Percentiles rank a stretch among this genome's conserved stretches.
These are phyloP conservation scores for Ophraella communa DNA, from an alignment of 2,888 invertebrate genomes.

Conservation along the genomic window DNA sequence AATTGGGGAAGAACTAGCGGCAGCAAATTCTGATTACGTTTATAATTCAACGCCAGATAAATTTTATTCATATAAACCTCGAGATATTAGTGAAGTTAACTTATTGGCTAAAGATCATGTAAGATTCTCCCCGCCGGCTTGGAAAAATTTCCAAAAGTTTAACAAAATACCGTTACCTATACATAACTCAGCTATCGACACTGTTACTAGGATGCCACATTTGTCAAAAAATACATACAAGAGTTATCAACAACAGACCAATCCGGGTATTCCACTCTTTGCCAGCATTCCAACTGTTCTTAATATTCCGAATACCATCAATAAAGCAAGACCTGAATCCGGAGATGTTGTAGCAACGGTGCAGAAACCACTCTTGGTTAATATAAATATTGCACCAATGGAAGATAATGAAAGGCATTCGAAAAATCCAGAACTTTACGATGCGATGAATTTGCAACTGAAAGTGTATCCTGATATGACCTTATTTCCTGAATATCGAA, in stretches of 20 bases:
- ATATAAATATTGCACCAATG: slow-evolving; percentile 46
- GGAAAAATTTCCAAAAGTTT: slow-evolving; percentile 41
- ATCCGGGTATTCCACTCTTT: not conserved
- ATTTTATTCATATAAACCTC: slow-evolving; percentile 73
- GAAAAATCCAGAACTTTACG: not conserved
- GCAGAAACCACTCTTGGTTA: slow-evolving; percentile 40
- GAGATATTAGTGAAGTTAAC: slow-evolving; percentile 77
- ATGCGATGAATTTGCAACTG: slow-evolving; percentile 15
- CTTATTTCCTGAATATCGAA: not conserved
- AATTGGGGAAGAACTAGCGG: not conserved
- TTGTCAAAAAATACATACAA: not conserved
- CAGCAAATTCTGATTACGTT: not conserved
- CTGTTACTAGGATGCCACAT: not conserved
- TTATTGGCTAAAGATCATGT: slow-evolving; percentile 68
- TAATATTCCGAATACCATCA: not conserved
- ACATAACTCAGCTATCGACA: not conserved
- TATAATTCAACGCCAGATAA: slow-evolving; percentile 61
- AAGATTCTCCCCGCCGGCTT: slow-evolving; percentile 57
- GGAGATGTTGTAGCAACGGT: slow-evolving; percentile 30
- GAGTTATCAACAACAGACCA: not conserved
- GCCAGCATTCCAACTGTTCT: not conserved
- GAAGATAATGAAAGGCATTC: slow-evolving; percentile 17
- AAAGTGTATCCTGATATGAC: slow-evolving; percentile 20
- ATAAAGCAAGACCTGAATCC: slow-evolving; percentile 7
- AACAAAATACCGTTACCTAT: slow-evolving; percentile 11